Conservation (phyloP, 2,113 vertebrate genomes). For the Andinoacara biseriatus region DNA sequence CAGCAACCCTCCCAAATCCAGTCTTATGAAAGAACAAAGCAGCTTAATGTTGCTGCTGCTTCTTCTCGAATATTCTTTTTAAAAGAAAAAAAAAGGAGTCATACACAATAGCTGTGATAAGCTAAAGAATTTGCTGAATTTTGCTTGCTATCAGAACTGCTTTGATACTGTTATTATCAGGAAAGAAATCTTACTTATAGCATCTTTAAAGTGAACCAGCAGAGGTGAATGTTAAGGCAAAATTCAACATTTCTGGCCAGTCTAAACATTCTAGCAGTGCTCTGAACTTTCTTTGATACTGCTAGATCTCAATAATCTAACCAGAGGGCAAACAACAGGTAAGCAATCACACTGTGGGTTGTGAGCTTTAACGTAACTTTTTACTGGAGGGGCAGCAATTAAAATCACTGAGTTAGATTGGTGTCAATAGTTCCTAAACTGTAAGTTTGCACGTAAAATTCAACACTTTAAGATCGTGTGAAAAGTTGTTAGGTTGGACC, state of each 20-base stretch:
- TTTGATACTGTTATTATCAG: slow-evolving; percentile 35
- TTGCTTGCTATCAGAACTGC: slow-evolving; percentile 18
- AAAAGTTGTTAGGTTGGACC: background rate
- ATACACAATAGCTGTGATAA: slow-evolving; percentile 37
- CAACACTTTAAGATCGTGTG: background rate
- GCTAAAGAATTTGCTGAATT: slow-evolving; percentile 57
- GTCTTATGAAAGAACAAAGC: slow-evolving; percentile 64
- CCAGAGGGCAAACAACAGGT: background rate
- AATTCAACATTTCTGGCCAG: background rate
- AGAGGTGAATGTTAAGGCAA: background rate
- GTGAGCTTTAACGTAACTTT: background rate
- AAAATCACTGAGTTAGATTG: background rate
- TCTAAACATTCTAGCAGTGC: background rate
- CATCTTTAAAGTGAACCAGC: slow-evolving; percentile 12
- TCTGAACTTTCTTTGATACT: background rate
- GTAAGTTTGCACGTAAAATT: background rate
- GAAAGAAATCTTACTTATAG: slow-evolving; percentile 1
- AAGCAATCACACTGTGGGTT: background rate
- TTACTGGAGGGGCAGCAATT: background rate
- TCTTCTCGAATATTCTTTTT: slow-evolving; percentile 46
- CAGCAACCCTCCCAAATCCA: slow-evolving; percentile 53
- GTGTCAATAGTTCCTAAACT: background rate
- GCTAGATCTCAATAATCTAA: background rate
- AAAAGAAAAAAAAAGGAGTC: slow-evolving; percentile 10
- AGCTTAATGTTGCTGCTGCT: slow-evolving; percentile 50